These are phyloP conservation scores for Myrmecobius fasciatus DNA, from an alignment of 2,113 vertebrate species.

Conservation along the genomic window DNA sequence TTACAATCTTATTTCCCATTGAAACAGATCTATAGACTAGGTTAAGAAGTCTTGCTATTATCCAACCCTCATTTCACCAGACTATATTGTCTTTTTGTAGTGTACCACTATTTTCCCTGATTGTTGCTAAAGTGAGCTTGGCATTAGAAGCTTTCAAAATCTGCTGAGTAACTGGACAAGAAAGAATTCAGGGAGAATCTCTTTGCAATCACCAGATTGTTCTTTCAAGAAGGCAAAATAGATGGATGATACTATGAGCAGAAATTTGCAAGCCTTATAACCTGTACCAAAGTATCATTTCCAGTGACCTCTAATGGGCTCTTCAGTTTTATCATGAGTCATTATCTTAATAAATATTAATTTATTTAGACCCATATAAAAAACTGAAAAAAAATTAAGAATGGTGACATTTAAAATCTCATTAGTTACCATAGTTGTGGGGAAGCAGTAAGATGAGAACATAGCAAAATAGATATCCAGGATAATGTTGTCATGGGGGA, in stretches of 20 bases:
- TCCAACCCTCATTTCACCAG: neutral
- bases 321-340: neutral
- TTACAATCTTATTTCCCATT: neutral
- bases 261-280: neutral
- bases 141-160: neutral
- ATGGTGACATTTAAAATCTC: neutral
- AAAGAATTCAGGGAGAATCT: neutral
- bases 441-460: neutral
- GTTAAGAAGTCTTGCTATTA: neutral
- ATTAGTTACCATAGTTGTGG: neutral
- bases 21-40: neutral
- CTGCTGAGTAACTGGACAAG: neutral
- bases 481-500: neutral
- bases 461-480: neutral
- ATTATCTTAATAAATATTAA: neutral
- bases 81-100: neutral
- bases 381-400: neutral
- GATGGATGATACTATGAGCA: neutral
- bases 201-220: neutral
- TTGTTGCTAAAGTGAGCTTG: neutral
- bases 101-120: neutral
- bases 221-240: neutral
- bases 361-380: neutral
- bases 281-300: neutral
- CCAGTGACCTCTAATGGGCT: neutral